Base-by-base conservation (phyloP, 2,797 vertebrate species). In the Eospalax fontanierii region DNA sequence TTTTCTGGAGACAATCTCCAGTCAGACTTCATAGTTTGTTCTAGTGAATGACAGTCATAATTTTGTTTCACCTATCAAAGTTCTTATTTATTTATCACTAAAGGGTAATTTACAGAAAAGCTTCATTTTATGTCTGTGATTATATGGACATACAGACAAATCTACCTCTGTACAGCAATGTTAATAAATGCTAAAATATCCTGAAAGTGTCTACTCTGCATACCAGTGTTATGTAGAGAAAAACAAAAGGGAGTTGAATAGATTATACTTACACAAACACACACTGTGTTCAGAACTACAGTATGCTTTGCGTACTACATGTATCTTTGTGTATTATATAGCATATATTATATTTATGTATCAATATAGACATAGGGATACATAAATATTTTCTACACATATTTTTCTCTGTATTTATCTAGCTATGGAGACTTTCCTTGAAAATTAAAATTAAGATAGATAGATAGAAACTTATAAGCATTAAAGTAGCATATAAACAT, bases 391-490 rank as follows among this genome's bases (percentile, higher is more conserved):
- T 10, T 76, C 4, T 15, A 30, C n/a, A 71, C 50, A 61, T 6
- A 88, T 38, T 18, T 80, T 79, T 74, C 46, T 61, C 28, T 65
- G 5, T 46, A 59, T 59, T 81, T 93, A 78, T 61, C 9, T 76
- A 70, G 12, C 24, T 70, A 57, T 7, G 70, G 16, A 75, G 26
- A 46, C 85, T 73, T 93, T 88, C 40, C n/a, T 35, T 43, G 11
- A 61, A 38, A 95, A 71, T 76, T 78, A 92, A 92, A 89, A 89
- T 54, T 40, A 92, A 65, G 24, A 15, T 57, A 38, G 57, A 63
- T 71, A 83, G 24, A 63, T 88, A 65, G 57, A 91, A 89, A 80
- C 83, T 70, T 85, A 5, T 74, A 54, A 63, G 19, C 0, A 61
- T 40, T 86, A 70, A 26, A 65, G 24, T 80, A 75, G 68, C 33